Evolutionary conservation across 2,797 vertebrate species (phyloP), one percentile per base, ranked within the genome.

Genomic region (Pelochelys cantorii): DNA sequence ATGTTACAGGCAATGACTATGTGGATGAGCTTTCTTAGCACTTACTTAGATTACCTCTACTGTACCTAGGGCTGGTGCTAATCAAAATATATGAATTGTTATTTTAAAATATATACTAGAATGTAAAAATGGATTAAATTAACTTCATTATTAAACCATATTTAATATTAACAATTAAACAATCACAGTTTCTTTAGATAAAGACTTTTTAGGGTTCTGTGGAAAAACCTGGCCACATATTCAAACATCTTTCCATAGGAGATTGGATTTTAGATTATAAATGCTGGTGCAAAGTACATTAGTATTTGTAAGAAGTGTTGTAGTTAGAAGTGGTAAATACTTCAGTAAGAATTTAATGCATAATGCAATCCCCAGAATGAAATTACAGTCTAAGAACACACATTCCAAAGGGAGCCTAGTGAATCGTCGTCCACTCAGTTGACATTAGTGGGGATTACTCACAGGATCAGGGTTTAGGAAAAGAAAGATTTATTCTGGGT

Each of bases 1-100:
- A n/a, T 57, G 0, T 0, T 83, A n/a, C 89, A 77, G 15, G 1
- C 65, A 42, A 54, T 12, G 75, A 7, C 2, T n/a, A 3, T 68
- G 68, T 25, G 56, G 34, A 57, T 68, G 42, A 25, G 25, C 34
- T 90, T 37, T n/a, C 77, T 80, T 85, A 86, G 62, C 29, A 37
- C 59, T 56, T 88, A 2, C 83, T 94, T 74, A 48, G 0, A 0
- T 20, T 27, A 1, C 83, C 2, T 80, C 57, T 15, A 17, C 25
- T 29, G 91, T 53, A 23, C 81, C 0, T 29, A 85, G 53, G 65
- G 23, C 87, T 82, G 65, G 53, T 93, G 37, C 29, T 54, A 81
- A 65, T 20, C 9, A 87, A 7, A 48, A 59, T 7, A 4, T 62
- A 86, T 48, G 7, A 48, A 48, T 48, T 48, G 15, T 87, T 83